These are phyloP conservation scores for Castor canadensis DNA, from an alignment of 2,113 vertebrate species.

Conservation along the genomic window DNA sequence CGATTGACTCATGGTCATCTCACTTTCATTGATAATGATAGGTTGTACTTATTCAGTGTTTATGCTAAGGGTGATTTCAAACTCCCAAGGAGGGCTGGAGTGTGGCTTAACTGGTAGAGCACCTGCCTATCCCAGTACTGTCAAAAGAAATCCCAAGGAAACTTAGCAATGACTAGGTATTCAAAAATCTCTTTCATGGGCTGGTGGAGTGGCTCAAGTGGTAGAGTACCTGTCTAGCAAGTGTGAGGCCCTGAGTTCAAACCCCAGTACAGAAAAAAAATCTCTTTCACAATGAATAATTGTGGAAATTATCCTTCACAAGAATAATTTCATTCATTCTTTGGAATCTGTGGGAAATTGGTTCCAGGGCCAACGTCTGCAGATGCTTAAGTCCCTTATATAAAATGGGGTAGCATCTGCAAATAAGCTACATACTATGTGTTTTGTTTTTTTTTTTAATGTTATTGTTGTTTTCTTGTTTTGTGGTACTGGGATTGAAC, in stretches of 20 bases:
- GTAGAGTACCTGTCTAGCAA: no score
- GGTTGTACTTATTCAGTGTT: not conserved
- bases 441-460: not conserved
- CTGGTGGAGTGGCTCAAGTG: no score
- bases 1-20: not conserved
- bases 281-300: not conserved
- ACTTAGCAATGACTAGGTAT: not conserved
- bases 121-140: no score
- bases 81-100: no score
- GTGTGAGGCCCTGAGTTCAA: not conserved
- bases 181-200: not conserved
- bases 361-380: not conserved
- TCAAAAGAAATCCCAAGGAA: not conserved
- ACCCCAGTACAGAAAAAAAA: no score
- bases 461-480: not conserved
- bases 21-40: not conserved
- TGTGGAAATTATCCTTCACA: not conserved
- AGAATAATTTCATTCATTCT: no score
- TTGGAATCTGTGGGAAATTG: not conserved
- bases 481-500: not conserved
- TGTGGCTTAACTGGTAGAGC: no score
- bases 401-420: not conserved
- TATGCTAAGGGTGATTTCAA: constrained; percentile 8
- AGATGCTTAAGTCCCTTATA: not conserved
- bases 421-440: not conserved